Base-by-base conservation (phyloP, 2,797 vertebrate genomes). In the Urophycis tenuis region DNA sequence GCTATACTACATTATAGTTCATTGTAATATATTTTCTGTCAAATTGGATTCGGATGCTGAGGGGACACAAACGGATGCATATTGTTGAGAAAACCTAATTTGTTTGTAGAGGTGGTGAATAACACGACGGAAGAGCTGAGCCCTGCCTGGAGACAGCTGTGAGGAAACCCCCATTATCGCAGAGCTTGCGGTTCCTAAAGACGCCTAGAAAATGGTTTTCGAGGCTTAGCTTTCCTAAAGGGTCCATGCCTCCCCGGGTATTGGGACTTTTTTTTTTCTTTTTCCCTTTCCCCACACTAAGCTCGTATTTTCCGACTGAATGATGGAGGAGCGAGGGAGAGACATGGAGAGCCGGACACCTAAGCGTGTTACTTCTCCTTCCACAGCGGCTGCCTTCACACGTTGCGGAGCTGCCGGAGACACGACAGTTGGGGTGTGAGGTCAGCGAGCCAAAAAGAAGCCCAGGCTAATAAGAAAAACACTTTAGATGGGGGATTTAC, bases 381-480 rank as follows among this genome's bases (percentile, higher is more conserved):
- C 70, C 81, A 32, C 32, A 12, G 33, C 22, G 22, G 31, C 30
- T 3, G 41, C 32, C n/a, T 64, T 53, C 15, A 39, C 17, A 74
- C 19, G 0, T 67, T 73, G 53, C 73, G 71, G 45, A 76, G 78
- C 77, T 83, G 79, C 78, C 53, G 73, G 76, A 84, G 78, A 78
- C 71, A 53, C 10, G 5, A 79, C 36, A 71, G 78, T 75, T 81
- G 78, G 79, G 80, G 79, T 79, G 82, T 33, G 80, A 85, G 86
- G 86, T 90, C 83, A 88, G 82, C 1, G 74, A 84, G 78, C 36
- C 83, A 72, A 73, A 41, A 11, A 75, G 39, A 75, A 83, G 75
- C 77, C 77, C 74, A 76, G 73, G 60, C 85, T 77, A 82, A 67
- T 86, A 82, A 84, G 60, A 7, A 30, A 73, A 80, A 81, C 88